Base-by-base conservation (phyloP, 2,888 invertebrate species). In the Vesta saturnalis region DNA sequence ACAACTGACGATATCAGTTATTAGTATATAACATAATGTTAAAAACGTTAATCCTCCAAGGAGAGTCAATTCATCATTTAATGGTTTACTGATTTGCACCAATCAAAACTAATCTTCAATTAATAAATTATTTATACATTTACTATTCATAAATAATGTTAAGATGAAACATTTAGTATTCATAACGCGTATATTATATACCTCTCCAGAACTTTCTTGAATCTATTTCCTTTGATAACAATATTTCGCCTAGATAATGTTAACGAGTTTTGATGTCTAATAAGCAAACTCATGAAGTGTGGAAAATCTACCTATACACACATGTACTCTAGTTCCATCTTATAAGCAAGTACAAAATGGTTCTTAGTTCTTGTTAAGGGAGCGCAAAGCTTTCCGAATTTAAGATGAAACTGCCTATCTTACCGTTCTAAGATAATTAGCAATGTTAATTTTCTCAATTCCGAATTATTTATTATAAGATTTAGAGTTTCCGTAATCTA, bases 391-490 rank as follows among this genome's bases (percentile, higher is more conserved):
- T 57, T 47, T 54, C 61, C 19, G 55, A n/a, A 19, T 60, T 66
- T 52, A 52, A 39, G 66, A 56, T 56, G 60, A 66, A 47, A 56
- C 39, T n/a, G 8, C 8, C 39, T n/a, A 23, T 8, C 39, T n/a
- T n/a, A n/a, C 39, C n/a, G 60, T 52, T 47, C 58, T 21, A 47
- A 54, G 59, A 59, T 58, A 69, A 69, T 69, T 69, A 69, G 63
- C 69, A 69, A 69, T 66, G 66, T 66, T 69, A 69, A 66, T 66
- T 63, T 69, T 60, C 59, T 63, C 66, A 65, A 64, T 65, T 59
- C 69, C 65, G 66, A 66, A 69, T 64, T 69, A 69, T 69, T 69
- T 65, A 69, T 64, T n/a, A n/a, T n/a, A n/a, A n/a, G n/a, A n/a
- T n/a, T n/a, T n/a, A n/a, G 57, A 69, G 69, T n/a, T 49, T 49